Base-by-base conservation (phyloP, 2,888 invertebrate species). In the Autographa pulchrina region DNA sequence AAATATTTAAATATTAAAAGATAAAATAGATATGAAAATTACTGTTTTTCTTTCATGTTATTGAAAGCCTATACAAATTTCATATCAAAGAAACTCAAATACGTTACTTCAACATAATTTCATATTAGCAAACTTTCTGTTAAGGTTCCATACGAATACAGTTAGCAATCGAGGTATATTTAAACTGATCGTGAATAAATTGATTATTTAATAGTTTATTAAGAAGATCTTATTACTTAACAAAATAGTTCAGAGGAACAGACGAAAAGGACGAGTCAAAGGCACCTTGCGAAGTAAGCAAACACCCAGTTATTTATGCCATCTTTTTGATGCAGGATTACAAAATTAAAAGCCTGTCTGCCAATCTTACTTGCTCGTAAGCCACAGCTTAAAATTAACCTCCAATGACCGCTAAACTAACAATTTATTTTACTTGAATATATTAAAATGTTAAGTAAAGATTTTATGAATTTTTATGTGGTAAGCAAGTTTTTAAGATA, bases 201-300 rank as follows among this genome's bases (percentile, higher is more conserved):
- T 13, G 18, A 56, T 20, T 25, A 56, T 54, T 20, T 13, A 11
- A 54, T 0, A 25, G 25, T 25, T 25, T 25, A 25, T 25, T 25
- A 18, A 54, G 3, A 84, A 87, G 81, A 85, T n/a, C n/a, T 48
- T 48, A 16, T 90, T 89, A 91, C 88, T 89, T 88, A 84, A 90
- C 92, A 89, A 87, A 89, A 91, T 87, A 87, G 86, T 67, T 82
- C 72, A 66, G 78, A 80, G 61, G 70, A 75, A 66, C 63, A 78
- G 66, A 63, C 32, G 9, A 56, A 54, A 8, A 73, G 60, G 58
- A 43, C 20, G 67, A n/a, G 65, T 61, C 63, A 79, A 79, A 73
- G 79, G 72, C 76, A 77, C 80, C 65, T 65, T 77, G 52, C 52
- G n/a, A 48, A 3, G 38, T 60, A 20, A n/a, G n/a, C 25, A 31